Percentiles rank a stretch among this genome's conserved stretches.
Evolutionary conservation across 2,113 vertebrate species (phyloP).

Genomic region (Microcebus lehilahytsara): DNA sequence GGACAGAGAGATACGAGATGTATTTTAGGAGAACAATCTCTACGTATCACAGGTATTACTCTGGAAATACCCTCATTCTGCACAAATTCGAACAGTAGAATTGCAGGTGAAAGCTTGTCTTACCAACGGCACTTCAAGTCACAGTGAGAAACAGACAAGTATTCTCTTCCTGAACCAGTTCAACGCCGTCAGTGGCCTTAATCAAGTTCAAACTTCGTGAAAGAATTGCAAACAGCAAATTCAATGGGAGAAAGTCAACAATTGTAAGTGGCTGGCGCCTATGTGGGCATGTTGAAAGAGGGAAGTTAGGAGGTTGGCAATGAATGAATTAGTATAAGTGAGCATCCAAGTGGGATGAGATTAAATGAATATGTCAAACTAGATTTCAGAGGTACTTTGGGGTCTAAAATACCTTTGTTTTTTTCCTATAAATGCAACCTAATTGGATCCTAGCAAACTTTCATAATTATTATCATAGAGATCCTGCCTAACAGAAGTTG

Average conservation of each 20-base stretch:
- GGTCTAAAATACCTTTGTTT: not conserved
- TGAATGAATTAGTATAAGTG: not conserved
- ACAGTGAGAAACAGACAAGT: not conserved
- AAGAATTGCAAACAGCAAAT: not conserved
- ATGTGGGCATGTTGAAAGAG: not conserved
- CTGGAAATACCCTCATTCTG: not conserved
- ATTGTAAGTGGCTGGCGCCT: not conserved
- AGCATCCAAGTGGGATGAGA: not conserved
- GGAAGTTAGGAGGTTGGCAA: not conserved
- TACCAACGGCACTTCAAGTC: not conserved
- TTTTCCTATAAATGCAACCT: not conserved
- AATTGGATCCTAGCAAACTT: slow-evolving; percentile 3
- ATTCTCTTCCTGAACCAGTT: not conserved
- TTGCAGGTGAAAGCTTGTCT: not conserved
- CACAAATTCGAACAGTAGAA: not conserved
- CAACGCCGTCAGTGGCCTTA: not conserved
- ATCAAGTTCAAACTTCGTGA: not conserved
- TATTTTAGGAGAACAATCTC: not conserved
- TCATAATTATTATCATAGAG: slow-evolving; percentile 17
- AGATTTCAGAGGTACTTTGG: slow-evolving; percentile 16
- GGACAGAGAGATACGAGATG: not conserved
- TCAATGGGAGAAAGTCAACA: not conserved
- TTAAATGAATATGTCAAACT: not conserved
- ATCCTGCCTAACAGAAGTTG: not conserved
- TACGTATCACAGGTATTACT: not conserved